Base-by-base conservation (phyloP, 2,797 vertebrate species). In the Synanceia verrucosa region DNA sequence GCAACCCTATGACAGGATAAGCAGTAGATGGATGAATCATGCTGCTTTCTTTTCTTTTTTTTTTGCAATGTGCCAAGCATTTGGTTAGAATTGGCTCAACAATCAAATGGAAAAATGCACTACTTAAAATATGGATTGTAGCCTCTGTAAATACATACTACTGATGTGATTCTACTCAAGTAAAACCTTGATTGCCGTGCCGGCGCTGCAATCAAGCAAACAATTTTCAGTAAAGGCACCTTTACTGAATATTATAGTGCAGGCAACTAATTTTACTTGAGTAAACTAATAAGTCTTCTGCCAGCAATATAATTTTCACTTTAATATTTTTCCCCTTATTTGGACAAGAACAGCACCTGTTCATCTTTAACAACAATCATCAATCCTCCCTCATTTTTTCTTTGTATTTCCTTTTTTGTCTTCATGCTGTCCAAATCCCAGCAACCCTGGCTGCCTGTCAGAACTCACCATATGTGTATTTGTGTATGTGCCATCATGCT, bases 381-480 rank as follows among this genome's bases (percentile, higher is more conserved):
- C 44, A 69, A 21, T 60, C 41, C 23, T 19, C 37, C 13, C 60
- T 19, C 24, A 11, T 21, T 14, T 19, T 64, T 36, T 33, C 48
- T 29, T 37, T 75, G 69, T 29, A 58, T 78, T 65, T 52, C n/a
- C 5, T 57, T 68, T n/a, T 76, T 50, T 53, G 26, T 62, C 66
- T 79, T 19, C 58, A 13, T 43, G 43, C 63, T 64, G 57, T 79
- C 79, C 70, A 76, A 63, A 53, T 64, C 62, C 61, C 48, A 48
- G 69, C 58, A 28, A 58, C 66, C 63, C 55, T 26, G 26, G 51
- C 71, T 65, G 65, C 58, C 70, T 83, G 78, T 85, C 84, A 84
- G 44, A 60, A 61, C 29, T 7, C 79, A 48, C 83, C 80, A 81
- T 86, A 86, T 90, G 86, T 76, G 76, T 72, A 24, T 83, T 81